Conservation (phyloP, 2,888 invertebrate species). For the Timandra comae region DNA sequence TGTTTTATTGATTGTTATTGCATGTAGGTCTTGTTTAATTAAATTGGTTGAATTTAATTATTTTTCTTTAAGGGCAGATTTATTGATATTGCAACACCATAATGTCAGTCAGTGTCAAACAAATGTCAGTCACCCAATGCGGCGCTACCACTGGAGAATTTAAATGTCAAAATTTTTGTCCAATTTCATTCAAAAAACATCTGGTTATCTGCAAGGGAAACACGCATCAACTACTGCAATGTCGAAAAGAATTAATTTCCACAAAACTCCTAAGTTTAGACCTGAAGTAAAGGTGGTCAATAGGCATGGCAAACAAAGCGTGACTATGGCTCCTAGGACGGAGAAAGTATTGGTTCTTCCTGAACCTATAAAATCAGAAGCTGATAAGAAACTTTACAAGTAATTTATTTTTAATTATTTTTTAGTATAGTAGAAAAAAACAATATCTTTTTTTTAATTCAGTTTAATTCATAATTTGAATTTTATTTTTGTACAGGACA, state of each 20-base stretch:
- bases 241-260: slow-evolving; percentile 60
- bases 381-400: slow-evolving; percentile 88
- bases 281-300: slow-evolving; percentile 54
- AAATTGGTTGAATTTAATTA: too few species aligned
- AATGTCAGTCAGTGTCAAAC: too few species aligned
- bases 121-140: slow-evolving; percentile 21
- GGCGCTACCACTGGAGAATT: slow-evolving; percentile 27
- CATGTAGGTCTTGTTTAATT: too few species aligned
- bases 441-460: too few species aligned
- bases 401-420: slow-evolving; percentile 41
- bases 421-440: too few species aligned
- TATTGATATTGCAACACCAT: too few species aligned
- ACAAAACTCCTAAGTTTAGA: slow-evolving; percentile 56
- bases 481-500: slow-evolving; percentile 20
- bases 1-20: too few species aligned
- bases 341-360: slow-evolving; percentile 66
- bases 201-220: slow-evolving; percentile 42
- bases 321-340: slow-evolving; percentile 37
- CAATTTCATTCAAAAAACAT: slow-evolving; percentile 63
- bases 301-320: slow-evolving; percentile 32
- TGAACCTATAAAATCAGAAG: slow-evolving; percentile 82
- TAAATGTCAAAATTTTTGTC: slow-evolving; percentile 70
- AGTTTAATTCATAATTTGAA: not conserved
- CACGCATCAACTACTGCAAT: slow-evolving; percentile 33
- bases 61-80: too few species aligned